Evolutionary conservation across 2,797 vertebrate genomes (phyloP).

Genomic region (Hippopotamyrus pictus): DNA sequence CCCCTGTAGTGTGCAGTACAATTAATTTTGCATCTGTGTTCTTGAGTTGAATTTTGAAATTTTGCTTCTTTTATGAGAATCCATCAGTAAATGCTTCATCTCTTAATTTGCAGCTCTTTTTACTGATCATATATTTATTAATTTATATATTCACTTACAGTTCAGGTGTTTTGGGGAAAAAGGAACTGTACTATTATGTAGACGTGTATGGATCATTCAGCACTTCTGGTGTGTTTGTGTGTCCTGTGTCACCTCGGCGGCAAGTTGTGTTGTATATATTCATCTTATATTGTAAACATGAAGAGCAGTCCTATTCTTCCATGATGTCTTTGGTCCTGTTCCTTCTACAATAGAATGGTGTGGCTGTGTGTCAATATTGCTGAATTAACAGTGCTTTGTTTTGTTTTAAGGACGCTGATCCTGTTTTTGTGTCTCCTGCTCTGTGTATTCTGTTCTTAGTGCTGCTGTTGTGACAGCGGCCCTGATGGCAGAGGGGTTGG

Average conservation of each 20-base stretch:
- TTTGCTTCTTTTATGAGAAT: background rate
- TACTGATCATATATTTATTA: background rate
- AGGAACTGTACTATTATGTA: background rate
- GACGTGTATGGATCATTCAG: background rate
- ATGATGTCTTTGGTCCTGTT: background rate
- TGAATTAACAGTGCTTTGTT: background rate
- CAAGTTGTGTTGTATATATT: background rate
- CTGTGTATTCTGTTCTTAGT: background rate
- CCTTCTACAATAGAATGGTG: background rate
- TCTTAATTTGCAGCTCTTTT: background rate
- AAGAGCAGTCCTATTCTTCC: background rate
- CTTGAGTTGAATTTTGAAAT: conserved; percentile 4
- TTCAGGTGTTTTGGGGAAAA: background rate
- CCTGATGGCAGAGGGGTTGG: background rate
- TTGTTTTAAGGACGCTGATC: background rate
- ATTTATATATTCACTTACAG: background rate
- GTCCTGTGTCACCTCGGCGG: background rate
- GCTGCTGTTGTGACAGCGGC: conserved; percentile 5
- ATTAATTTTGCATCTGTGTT: background rate
- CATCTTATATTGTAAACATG: background rate
- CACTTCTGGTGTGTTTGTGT: background rate
- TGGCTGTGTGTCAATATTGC: background rate
- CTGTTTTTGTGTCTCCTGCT: background rate
- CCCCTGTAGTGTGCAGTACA: background rate
- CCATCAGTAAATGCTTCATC: background rate